Conservation (phyloP, 2,888 invertebrate species). For the Campopleginae sp. region DNA sequence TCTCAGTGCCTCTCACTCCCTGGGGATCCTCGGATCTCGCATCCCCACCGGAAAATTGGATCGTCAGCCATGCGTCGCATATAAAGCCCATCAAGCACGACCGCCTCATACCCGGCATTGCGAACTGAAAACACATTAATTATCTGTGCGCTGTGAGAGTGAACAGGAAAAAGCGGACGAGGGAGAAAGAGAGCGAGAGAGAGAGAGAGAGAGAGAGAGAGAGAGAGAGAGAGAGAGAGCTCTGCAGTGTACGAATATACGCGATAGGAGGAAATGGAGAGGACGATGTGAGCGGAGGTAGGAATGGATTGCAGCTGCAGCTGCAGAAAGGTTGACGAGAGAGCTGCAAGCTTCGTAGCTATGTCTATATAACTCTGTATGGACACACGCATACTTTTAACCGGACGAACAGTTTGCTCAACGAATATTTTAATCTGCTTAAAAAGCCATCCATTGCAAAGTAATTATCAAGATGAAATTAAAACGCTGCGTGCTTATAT, state of each 20-base stretch:
- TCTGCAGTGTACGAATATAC: conserved; percentile 30
- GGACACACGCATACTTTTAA: conserved; percentile 51
- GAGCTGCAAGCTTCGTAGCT: conserved; percentile 7
- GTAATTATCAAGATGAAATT: conserved; percentile 83
- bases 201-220: conserved; percentile 24
- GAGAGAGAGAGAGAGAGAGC: conserved; percentile 9
- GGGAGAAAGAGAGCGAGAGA: conserved; percentile 6
- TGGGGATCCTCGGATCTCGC: conserved; percentile 55
- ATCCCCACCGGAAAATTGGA: conserved; percentile 70
- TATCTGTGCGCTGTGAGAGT: conserved; percentile 74
- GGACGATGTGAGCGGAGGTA: neutral
- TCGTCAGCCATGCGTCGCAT: conserved; percentile 65
- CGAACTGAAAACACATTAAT: conserved; percentile 79
- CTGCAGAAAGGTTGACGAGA: conserved; percentile 30
- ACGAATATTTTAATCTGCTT: conserved; percentile 83
- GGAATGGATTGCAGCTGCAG: conserved; percentile 34
- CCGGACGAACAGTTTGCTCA: conserved; percentile 69
- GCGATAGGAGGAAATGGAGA: conserved; percentile 20
- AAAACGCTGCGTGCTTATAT: conserved; percentile 77
- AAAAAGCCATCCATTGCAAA: conserved; percentile 83
- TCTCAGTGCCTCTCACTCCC: conserved; percentile 45
- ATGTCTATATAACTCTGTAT: conserved; percentile 4
- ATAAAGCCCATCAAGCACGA: conserved; percentile 24
- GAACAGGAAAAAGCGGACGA: conserved; percentile 4
- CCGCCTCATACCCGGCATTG: conserved; percentile 52